phyloP scores from a whole-genome alignment of 1,140 invertebrate species.

The Apis laboriosa region DNA sequence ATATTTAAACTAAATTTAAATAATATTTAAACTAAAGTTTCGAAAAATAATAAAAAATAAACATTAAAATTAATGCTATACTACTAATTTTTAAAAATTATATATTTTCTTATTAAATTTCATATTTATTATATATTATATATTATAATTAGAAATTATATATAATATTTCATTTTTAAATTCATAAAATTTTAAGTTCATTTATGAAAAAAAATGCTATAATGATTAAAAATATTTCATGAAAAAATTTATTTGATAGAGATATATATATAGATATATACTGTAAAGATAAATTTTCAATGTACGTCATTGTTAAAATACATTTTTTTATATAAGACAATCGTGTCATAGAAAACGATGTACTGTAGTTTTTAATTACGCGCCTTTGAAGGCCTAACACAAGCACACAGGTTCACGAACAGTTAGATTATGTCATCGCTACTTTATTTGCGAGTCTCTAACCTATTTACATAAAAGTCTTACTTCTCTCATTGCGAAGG shows the following conservation, averaged over 20 bases:
- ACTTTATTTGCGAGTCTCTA: not conserved
- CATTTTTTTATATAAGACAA: too few species aligned
- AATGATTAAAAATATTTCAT: too few species aligned
- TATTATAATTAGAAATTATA: too few species aligned
- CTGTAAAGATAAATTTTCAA: not conserved
- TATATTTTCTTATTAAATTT: too few species aligned
- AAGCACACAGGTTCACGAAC: constrained; percentile 12
- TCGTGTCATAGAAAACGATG: constrained; percentile 1
- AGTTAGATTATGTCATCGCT: constrained; percentile 23
- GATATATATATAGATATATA: too few species aligned
- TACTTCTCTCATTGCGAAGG: not conserved
- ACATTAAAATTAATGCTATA: too few species aligned
- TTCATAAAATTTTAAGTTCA: too few species aligned
- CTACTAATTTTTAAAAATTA: too few species aligned
- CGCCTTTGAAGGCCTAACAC: not conserved
- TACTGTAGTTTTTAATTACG: constrained; percentile 31
- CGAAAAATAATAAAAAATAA: not conserved
- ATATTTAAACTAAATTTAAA: not conserved
- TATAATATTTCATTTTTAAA: too few species aligned
- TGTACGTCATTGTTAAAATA: not conserved
- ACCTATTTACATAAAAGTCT: constrained; percentile 17
- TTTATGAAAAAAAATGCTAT: too few species aligned
- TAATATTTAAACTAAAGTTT: not conserved
- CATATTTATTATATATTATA: too few species aligned
- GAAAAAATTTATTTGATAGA: too few species aligned